phyloP scores from a whole-genome alignment of 2,888 invertebrate species.

The Microplitis manilae region DNA sequence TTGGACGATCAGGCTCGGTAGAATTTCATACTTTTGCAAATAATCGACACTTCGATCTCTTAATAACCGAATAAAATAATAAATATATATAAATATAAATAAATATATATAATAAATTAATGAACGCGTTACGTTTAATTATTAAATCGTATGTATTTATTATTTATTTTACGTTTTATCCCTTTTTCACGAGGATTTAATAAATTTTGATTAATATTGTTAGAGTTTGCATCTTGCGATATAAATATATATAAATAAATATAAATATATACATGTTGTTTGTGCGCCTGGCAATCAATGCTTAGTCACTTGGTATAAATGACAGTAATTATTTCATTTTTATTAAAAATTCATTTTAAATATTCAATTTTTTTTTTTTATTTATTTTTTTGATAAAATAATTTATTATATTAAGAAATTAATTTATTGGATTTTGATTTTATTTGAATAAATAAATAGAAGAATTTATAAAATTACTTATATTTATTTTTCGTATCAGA shows the following conservation, averaged over 20 bases:
- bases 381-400: no score
- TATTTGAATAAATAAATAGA: no score
- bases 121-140: slow-evolving; percentile 44
- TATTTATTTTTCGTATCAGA: no score
- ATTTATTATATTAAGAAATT: no score
- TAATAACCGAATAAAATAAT: slow-evolving; percentile 54
- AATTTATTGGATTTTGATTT: no score
- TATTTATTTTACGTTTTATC: slow-evolving; percentile 35
- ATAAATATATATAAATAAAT: neutral
- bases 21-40: slow-evolving; percentile 71
- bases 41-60: slow-evolving; percentile 65
- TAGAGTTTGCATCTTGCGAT: slow-evolving; percentile 25
- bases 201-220: neutral
- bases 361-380: no score
- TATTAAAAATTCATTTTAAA: no score
- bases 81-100: slow-evolving; percentile 1
- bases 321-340: no score
- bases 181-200: slow-evolving; percentile 43
- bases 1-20: slow-evolving; percentile 62
- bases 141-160: slow-evolving; percentile 33
- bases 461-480: no score
- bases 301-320: slow-evolving; percentile 39
- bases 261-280: slow-evolving; percentile 30
- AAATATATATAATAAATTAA: slow-evolving; percentile 21
- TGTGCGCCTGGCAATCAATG: slow-evolving; percentile 51